These are phyloP conservation scores for Rhadina sibilatrix DNA, from an alignment of 2,113 vertebrate genomes.

Conservation along the genomic window DNA sequence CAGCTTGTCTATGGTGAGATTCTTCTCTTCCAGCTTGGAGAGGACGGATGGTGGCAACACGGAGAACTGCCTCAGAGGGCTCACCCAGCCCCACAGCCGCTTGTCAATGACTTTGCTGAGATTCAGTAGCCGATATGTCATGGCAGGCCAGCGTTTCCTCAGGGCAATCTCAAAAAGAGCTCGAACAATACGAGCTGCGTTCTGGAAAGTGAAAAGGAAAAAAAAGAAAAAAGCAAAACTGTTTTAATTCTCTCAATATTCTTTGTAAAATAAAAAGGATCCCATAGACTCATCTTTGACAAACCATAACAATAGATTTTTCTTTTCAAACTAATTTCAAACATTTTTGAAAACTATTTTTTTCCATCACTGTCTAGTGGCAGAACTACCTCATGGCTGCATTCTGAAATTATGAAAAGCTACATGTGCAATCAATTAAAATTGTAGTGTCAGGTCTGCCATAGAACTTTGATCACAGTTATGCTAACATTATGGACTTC, in stretches of 20 bases:
- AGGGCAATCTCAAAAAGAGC: constrained; percentile 96
- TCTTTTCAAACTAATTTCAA: constrained; percentile 1
- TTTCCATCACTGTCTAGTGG: background rate
- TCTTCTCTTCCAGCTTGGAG: constrained; percentile 89
- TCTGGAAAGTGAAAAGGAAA: constrained; percentile 72
- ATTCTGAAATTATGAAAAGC: background rate
- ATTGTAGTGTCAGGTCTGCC: background rate
- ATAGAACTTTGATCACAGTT: background rate
- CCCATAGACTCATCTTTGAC: background rate
- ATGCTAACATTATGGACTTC: background rate
- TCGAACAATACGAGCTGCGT: constrained; percentile 93
- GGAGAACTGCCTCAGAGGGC: constrained; percentile 92
- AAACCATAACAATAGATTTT: constrained; percentile 22
- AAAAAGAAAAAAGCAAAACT: background rate
- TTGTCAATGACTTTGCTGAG: constrained; percentile 97
- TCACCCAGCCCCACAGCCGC: constrained; percentile 91
- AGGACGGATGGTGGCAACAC: constrained; percentile 84
- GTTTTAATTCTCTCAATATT: background rate
- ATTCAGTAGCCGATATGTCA: constrained; percentile 94
- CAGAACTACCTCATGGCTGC: background rate
- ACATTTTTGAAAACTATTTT: background rate
- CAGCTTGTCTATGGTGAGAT: constrained; percentile 91
- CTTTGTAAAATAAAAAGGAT: constrained; percentile 2
- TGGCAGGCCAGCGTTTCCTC: constrained; percentile 93
- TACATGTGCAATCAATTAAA: background rate